A percentile compares a stretch with the other conserved stretches of the same genome.
Conservation (phyloP, 2,797 vertebrate genomes). For the Dallia pectoralis region DNA sequence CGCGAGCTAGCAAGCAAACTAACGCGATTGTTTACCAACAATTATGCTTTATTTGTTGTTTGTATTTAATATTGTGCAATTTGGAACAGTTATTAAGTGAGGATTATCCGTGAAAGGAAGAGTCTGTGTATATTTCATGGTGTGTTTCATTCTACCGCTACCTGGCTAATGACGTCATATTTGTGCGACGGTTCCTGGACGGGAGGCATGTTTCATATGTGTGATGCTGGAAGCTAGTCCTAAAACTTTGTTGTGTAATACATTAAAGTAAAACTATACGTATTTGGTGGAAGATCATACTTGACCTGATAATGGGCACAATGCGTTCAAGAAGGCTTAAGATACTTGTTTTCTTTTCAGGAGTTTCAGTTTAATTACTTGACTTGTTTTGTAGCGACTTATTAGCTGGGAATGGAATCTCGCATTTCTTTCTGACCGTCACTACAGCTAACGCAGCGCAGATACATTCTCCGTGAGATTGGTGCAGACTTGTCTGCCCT, state of each 20-base stretch:
- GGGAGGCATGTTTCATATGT: constrained; percentile 42
- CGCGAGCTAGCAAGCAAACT: constrained; percentile 53
- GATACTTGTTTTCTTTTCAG: neutral
- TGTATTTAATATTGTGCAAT: neutral
- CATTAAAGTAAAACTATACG: neutral
- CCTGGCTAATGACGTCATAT: constrained; percentile 55
- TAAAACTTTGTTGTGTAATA: neutral
- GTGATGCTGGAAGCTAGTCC: neutral
- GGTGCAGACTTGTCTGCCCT: constrained; percentile 58
- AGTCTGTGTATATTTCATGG: fast-evolving
- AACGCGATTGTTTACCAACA: constrained; percentile 19
- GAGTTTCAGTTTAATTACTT: neutral
- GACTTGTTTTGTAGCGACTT: neutral
- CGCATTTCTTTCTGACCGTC: neutral
- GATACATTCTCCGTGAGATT: constrained; percentile 55
- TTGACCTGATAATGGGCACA: neutral
- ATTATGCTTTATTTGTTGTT: neutral
- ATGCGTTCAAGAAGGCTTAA: neutral
- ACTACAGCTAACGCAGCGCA: constrained; percentile 18
- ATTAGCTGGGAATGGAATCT: neutral
- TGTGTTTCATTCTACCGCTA: constrained; percentile 30
- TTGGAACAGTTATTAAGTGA: neutral
- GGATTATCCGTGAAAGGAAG: fast-evolving
- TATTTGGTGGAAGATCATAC: neutral
- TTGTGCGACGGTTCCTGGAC: constrained; percentile 37